Evolutionary conservation across 2,888 invertebrate genomes (phyloP), one percentile per base, ranked within the genome.

Genomic region (Spilosoma lubricipeda): DNA sequence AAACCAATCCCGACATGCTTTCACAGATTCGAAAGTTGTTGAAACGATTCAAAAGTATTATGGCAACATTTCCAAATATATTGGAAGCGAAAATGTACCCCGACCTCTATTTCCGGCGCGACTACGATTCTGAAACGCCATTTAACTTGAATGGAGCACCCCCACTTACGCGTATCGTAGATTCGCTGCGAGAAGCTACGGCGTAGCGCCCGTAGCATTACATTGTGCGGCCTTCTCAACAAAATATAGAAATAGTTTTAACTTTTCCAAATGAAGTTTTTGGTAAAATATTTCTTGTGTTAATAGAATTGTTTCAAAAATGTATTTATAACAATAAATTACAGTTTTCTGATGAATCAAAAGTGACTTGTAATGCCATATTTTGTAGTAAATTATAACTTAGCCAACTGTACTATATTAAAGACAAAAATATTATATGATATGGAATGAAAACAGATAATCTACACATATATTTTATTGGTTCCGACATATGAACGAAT

Each of bases 51-150:
- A 39, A 63, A 70, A 70, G 30, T 52, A 56, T 27, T 65, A 18
- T 20, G 18, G 45, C 45, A 71, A 56, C 48, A 82, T 73, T 75
- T 75, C 75, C 77, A 73, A 71, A 74, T 68, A 73, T 76, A 75
- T 74, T 68, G 82, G 77, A 72, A 78, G 81, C 63, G 74, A 69
- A 72, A 79, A 71, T 67, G 67, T 74, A 67, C 74, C 45, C 72
- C 78, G 78, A 72, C 84, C 74, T 84, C 85, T 80, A 84, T 82
- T 80, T 82, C 85, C 78, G 78, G 72, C 69, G 64, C 71, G 73
- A 74, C 80, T 76, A 80, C 80, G 73, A 82, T 77, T 85, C 73
- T 79, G 75, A 77, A 85, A 81, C 76, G 81, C 83, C 75, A 82
- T 83, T 83, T 83, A 77, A 76, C 74, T 77, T 83, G 85, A 81